Base-by-base conservation (phyloP, 2,113 vertebrate species). In the Lamprotornis superbus region DNA sequence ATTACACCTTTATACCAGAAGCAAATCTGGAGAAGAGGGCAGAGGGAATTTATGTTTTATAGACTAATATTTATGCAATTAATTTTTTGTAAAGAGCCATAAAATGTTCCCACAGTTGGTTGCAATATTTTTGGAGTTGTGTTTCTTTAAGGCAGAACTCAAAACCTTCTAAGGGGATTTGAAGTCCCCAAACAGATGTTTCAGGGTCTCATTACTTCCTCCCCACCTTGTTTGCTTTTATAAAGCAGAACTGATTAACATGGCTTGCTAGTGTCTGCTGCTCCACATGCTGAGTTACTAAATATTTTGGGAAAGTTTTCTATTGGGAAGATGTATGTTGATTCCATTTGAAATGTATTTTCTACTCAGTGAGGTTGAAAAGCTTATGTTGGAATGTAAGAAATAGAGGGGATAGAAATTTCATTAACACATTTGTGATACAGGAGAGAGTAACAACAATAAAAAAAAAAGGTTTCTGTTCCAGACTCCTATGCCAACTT, bases 111-210 rank as follows among this genome's bases (percentile, higher is more conserved):
- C 95, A 97, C 68, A 85, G 79, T 93, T 47, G 78, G 79, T 30
- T 83, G 80, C 85, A 75, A 89, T 89, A 96, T 96, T 96, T 95
- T 87, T 61, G 71, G 93, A 96, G 93, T 31, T 91, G 44, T 92
- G 89, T 96, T 96, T 97, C 92, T 96, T 96, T 97, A 95, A 97
- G 95, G 69, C 82, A 93, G 75, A 97, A 97, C 61, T 92, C 95
- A 95, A 97, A 97, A 97, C 94, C 87, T 95, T 97, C 94, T 73
- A 86, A 88, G 94, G 96, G 96, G 83, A 96, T 93, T 97, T 15
- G 3, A 94, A 96, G 87, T 80, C 96, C 89, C 95, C 88, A 84
- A 96, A 93, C 94, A 97, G 94, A 95, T 91, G 77, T 93, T 93
- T 91, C 87, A 85, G 87, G 75, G 92, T 86, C 90, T 95, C 83